Evolutionary conservation across 2,888 invertebrate genomes (phyloP), one percentile per base, ranked within the genome.

Genomic region (Tigriopus californicus): DNA sequence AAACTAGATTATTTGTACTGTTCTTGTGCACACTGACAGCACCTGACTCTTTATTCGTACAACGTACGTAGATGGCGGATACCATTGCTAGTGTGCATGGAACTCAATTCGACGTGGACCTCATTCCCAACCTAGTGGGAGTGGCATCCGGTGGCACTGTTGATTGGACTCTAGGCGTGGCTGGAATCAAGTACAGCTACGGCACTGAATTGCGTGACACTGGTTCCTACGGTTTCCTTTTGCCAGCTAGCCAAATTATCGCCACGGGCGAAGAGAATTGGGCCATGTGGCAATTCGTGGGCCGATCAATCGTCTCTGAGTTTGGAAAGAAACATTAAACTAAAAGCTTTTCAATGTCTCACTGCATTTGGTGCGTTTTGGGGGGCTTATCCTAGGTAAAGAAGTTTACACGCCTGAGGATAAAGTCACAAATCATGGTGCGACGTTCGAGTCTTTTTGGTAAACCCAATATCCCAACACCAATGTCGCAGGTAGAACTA

Each of bases 111-210:
- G 56, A 41, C 5, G 56, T 56, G n/a, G 56, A 44, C 6, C 42
- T 41, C 13, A 56, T 56, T 22, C 56, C 56, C 24, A 42, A 44
- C 22, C 11, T 56, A 15, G 42, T 56, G 13, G 41, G 42, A 11
- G 24, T 56, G 41, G 56, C 56, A 18, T 41, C 41, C 5, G 56
- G 56, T 3, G 56, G 56, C 6, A 18, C 42, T 22, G 18, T 56
- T 18, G 56, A 56, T 42, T 56, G 56, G 56, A 44, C 42, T 22
- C 24, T 56, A 15, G 56, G 56, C n/a, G 56, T 18, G 22, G 56
- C 42, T 15, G 56, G 42, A n/a, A 42, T 56, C 20, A 41, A 13
- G 13, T 56, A 56, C 22, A 18, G 18, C 20, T 56, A 41, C 42
- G 56, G 41, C 4, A 42, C 42, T 4, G 56, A 56, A 20, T 44